Conservation (phyloP, 1,140 invertebrate genomes). For the Megathymus violae region DNA sequence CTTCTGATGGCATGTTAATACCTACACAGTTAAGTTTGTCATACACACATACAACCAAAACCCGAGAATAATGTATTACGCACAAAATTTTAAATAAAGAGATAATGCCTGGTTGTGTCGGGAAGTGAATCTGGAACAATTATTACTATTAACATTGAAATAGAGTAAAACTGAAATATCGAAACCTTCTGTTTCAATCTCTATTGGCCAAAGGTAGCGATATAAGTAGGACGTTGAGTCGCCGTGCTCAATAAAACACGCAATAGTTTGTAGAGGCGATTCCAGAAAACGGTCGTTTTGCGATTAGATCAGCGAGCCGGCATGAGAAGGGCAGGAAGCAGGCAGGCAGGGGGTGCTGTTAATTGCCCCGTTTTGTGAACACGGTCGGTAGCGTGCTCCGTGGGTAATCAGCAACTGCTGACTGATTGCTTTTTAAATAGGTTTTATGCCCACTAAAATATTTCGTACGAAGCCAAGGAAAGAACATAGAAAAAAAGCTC, state of each 20-base stretch:
- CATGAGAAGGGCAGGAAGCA: conserved; percentile 46
- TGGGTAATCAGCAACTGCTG: conserved; percentile 78
- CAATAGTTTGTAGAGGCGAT: conserved; percentile 80
- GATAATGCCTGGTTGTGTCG: no score
- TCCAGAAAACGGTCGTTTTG: conserved; percentile 83
- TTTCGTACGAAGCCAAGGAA: conserved; percentile 45
- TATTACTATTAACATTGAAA: no score
- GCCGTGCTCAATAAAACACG: conserved; percentile 63
- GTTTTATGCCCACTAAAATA: conserved; percentile 80
- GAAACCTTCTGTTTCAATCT: conserved; percentile 21
- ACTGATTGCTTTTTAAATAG: conserved; percentile 84
- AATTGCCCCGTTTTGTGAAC: conserved; percentile 84
- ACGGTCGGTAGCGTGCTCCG: conserved; percentile 76
- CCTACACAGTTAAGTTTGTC: no score
- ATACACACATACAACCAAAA: no score
- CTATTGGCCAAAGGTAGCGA: conserved; percentile 8
- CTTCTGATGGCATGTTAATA: no score
- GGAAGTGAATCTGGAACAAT: no score
- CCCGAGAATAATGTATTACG: no score
- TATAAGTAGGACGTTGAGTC: conserved; percentile 19
- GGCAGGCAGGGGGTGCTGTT: conserved; percentile 61
- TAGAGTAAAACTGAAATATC: not conserved
- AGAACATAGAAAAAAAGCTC: conserved; percentile 12
- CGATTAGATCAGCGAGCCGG: conserved; percentile 75
- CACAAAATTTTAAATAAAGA: no score